phyloP scores from a whole-genome alignment of 2,113 vertebrate genomes.

The Notiomystis cincta region DNA sequence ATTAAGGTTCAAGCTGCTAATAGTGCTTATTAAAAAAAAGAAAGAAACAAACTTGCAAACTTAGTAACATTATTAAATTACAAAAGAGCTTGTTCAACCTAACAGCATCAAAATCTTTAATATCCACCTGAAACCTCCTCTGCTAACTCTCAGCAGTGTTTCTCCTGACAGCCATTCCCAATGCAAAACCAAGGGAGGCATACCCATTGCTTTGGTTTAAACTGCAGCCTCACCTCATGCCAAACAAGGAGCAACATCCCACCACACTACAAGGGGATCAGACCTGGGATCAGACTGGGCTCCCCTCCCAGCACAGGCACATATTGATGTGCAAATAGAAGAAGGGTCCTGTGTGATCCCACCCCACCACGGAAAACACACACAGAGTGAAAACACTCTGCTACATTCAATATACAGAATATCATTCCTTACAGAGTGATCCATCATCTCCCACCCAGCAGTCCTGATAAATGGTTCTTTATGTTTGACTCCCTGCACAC shows the following conservation, averaged over 20 bases:
- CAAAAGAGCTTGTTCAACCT: background rate
- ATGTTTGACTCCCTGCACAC: background rate
- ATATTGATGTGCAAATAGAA: background rate
- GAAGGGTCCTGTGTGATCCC: background rate
- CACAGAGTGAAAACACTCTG: background rate
- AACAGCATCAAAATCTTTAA: background rate
- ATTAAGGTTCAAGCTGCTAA: conserved; percentile 5
- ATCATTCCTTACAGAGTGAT: background rate
- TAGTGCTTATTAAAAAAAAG: background rate
- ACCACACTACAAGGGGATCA: background rate
- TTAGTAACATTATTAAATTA: background rate
- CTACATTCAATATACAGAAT: background rate
- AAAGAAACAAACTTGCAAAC: background rate
- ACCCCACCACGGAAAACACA: fast-evolving
- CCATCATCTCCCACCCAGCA: background rate
- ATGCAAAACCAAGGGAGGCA: background rate
- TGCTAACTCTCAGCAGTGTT: background rate
- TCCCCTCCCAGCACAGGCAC: background rate
- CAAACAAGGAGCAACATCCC: background rate
- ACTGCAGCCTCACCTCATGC: background rate
- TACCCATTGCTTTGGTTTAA: background rate
- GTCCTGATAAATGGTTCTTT: background rate
- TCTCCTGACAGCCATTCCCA: background rate
- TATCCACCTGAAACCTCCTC: background rate
- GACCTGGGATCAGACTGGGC: background rate